Conservation (phyloP, 2,113 vertebrate species). For the Conger conger region DNA sequence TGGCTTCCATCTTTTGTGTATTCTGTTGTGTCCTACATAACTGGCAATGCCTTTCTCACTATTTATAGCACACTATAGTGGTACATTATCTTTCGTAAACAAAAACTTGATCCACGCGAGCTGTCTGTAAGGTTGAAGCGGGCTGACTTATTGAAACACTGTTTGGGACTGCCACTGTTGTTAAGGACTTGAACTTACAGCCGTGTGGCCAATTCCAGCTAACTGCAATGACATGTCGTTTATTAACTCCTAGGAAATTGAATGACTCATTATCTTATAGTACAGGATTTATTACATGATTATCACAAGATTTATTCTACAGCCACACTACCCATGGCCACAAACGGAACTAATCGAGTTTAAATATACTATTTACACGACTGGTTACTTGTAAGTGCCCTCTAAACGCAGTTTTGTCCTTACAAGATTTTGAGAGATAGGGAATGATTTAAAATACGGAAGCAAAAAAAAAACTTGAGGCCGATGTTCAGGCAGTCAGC, state of each 20-base stretch:
- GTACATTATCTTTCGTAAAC: neutral
- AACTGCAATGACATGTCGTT: neutral
- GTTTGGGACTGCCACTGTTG: neutral
- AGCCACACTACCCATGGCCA: neutral
- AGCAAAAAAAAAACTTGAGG: neutral
- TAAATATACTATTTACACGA: conserved; percentile 1
- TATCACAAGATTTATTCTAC: neutral
- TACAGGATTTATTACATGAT: neutral
- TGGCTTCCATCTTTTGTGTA: neutral
- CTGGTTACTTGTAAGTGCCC: neutral
- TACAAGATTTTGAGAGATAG: neutral
- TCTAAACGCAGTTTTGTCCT: neutral
- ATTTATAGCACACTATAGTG: neutral
- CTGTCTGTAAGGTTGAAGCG: neutral
- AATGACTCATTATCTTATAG: too few species aligned
- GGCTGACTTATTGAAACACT: neutral
- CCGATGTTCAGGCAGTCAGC: neutral
- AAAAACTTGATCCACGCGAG: neutral
- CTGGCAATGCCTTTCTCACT: neutral
- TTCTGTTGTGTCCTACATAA: neutral
- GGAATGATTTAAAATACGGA: neutral
- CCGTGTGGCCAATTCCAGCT: neutral
- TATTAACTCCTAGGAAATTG: neutral
- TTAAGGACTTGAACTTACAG: neutral
- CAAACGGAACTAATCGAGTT: neutral